Conservation (phyloP, 2,797 vertebrate genomes). For the Pygocentrus nattereri region DNA sequence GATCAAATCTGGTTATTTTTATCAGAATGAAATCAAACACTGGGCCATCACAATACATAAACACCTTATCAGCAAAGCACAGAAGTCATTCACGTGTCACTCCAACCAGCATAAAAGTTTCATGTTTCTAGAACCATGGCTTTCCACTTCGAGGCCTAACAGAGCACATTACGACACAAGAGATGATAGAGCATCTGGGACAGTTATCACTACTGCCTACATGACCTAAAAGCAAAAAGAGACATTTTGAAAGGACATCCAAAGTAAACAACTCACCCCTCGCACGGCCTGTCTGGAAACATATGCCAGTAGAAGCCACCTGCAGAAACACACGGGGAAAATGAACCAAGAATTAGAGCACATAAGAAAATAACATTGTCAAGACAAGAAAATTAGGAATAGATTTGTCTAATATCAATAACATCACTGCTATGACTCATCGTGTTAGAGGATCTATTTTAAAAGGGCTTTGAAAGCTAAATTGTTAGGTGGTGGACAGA, state of each 20-base stretch:
- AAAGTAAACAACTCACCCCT: constrained; percentile 34
- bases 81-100: not conserved
- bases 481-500: not conserved
- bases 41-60: not conserved
- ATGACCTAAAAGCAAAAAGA: not conserved
- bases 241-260: not conserved
- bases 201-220: not conserved
- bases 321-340: constrained; percentile 22
- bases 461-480: not conserved
- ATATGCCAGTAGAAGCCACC: constrained; percentile 47
- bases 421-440: not conserved
- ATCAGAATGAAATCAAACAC: constrained; percentile 15
- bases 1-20: constrained; percentile 8
- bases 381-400: too few relatives aligned
- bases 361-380: not conserved
- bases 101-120: not conserved
- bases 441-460: not conserved
- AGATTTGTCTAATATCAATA: not conserved
- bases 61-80: not conserved
- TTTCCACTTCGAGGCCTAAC: not conserved
- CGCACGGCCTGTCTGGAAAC: constrained; percentile 38
- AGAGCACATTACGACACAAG: not conserved
- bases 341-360: not conserved
- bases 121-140: not conserved
- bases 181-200: not conserved